These are phyloP conservation scores for Idaea dimidiata DNA, from an alignment of 2,888 invertebrate genomes.

Conservation along the genomic window DNA sequence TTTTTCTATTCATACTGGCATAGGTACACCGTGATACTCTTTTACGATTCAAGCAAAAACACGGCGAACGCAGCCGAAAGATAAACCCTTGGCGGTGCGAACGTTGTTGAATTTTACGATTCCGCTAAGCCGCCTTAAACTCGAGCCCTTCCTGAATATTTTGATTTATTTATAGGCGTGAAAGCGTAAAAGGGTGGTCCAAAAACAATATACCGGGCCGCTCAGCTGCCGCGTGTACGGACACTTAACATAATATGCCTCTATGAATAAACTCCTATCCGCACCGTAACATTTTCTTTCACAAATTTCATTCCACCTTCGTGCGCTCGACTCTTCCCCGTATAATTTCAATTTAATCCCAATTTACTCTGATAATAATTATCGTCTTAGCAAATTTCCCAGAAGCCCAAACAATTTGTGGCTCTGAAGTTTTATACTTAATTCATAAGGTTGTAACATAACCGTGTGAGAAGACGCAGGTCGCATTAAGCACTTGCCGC, in stretches of 20 bases:
- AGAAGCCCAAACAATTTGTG: slow-evolving; percentile 60
- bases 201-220: slow-evolving; percentile 73
- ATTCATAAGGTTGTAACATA: slow-evolving; percentile 72
- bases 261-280: slow-evolving; percentile 45
- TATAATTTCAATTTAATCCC: slow-evolving; percentile 24
- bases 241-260: slow-evolving; percentile 61
- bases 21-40: slow-evolving; percentile 62
- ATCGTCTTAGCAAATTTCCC: slow-evolving; percentile 43
- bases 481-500: slow-evolving; percentile 70
- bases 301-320: slow-evolving; percentile 23
- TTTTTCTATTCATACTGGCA: slow-evolving; percentile 67
- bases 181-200: slow-evolving; percentile 76
- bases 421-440: slow-evolving; percentile 65
- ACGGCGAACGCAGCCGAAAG: slow-evolving; percentile 68
- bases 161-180: slow-evolving; percentile 80
- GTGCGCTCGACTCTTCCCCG: slow-evolving; percentile 27
- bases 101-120: slow-evolving; percentile 80
- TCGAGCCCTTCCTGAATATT: slow-evolving; percentile 80
- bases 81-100: slow-evolving; percentile 72
- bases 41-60: slow-evolving; percentile 77
- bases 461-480: slow-evolving; percentile 69
- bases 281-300: slow-evolving; percentile 35
- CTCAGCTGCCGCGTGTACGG: slow-evolving; percentile 54
- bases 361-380: slow-evolving; percentile 41
- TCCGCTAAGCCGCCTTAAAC: slow-evolving; percentile 79